Percentiles rank a stretch among this genome's conserved stretches.
Conservation (phyloP, 2,888 invertebrate species). For the Diogma glabrata region DNA sequence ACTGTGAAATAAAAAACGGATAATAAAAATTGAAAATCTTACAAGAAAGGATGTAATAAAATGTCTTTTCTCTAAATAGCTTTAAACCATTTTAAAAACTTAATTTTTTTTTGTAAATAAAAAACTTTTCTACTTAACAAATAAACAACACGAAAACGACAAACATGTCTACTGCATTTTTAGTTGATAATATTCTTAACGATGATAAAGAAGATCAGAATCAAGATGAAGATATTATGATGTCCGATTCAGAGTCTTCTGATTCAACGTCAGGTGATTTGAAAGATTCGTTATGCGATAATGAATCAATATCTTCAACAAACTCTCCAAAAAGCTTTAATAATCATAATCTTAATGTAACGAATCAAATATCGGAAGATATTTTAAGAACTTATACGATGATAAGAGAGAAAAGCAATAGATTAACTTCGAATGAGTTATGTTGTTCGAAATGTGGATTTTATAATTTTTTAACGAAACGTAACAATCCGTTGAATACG, state of each 20-base stretch:
- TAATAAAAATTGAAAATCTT: no score
- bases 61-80: no score
- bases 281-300: constrained; percentile 25
- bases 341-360: constrained; percentile 25
- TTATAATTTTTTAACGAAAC: constrained; percentile 17
- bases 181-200: constrained; percentile 34
- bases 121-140: no score
- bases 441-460: constrained; percentile 30
- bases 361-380: constrained; percentile 15
- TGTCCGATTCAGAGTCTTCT: constrained; percentile 22
- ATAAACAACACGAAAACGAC: no score
- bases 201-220: constrained; percentile 27
- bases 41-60: no score
- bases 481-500: constrained; percentile 11
- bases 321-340: constrained; percentile 20
- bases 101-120: no score
- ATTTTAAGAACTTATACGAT: constrained; percentile 17
- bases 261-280: constrained; percentile 25
- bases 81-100: no score
- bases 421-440: constrained; percentile 20
- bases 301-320: constrained; percentile 19
- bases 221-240: constrained; percentile 21
- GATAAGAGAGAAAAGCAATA: constrained; percentile 14
- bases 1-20: no score
- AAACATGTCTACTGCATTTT: constrained; percentile 34